These are phyloP conservation scores for Kradibia gibbosae DNA, from an alignment of 1,140 invertebrate genomes.

Conservation along the genomic window DNA sequence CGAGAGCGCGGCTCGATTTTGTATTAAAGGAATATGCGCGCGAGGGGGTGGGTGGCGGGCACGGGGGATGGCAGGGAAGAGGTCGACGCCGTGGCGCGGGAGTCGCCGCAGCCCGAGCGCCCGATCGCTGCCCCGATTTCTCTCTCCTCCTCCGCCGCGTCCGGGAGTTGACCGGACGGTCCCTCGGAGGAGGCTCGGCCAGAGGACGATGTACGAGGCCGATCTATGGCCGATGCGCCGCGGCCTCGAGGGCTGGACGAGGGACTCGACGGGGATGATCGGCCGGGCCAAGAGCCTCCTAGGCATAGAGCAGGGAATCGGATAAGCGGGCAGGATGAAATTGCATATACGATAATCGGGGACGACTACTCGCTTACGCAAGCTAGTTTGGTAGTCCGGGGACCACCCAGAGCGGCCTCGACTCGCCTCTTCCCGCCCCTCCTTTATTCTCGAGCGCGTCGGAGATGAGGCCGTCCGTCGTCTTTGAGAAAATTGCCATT, in stretches of 20 bases:
- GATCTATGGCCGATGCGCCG: too few species aligned
- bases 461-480: not conserved
- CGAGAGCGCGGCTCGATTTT: slow-evolving; percentile 5
- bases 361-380: slow-evolving; percentile 46
- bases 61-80: not conserved
- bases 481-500: slow-evolving; percentile 23
- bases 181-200: too few species aligned
- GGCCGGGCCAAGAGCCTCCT: not conserved
- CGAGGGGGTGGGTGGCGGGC: slow-evolving; percentile 20
- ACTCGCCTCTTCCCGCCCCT: not conserved
- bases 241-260: not conserved
- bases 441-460: not conserved
- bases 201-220: not conserved
- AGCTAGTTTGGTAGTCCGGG: slow-evolving; percentile 1
- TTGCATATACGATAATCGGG: slow-evolving; percentile 40
- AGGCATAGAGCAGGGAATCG: slow-evolving; percentile 23
- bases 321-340: slow-evolving; percentile 40
- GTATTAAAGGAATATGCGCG: slow-evolving; percentile 26
- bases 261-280: too few species aligned
- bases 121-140: slow-evolving; percentile 17
- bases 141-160: too few species aligned
- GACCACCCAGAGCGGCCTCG: slow-evolving; percentile 26
- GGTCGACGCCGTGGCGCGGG: too few species aligned
- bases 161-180: too few species aligned
- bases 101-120: too few species aligned